phyloP scores from a whole-genome alignment of 1,140 invertebrate species.

The Drosophila cardini region DNA sequence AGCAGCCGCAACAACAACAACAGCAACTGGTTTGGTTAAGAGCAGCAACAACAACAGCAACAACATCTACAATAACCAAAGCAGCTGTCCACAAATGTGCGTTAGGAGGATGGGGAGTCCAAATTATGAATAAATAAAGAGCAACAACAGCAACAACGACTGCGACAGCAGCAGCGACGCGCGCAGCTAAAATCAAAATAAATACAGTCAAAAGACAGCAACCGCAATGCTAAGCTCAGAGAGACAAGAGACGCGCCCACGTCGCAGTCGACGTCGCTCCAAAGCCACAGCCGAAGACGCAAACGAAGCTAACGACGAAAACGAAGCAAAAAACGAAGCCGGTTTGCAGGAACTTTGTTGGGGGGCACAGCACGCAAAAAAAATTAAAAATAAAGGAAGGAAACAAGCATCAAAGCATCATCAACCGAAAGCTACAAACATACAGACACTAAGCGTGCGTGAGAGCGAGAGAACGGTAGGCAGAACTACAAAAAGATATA shows the following conservation, averaged over 20 bases:
- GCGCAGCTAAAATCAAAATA: conserved; percentile 68
- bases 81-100: conserved; percentile 79
- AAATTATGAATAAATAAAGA: conserved; percentile 80
- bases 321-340: conserved; percentile 39
- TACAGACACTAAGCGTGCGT: conserved; percentile 14
- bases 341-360: conserved; percentile 75
- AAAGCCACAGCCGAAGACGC: conserved; percentile 11
- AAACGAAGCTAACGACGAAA: conserved; percentile 19
- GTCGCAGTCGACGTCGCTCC: conserved; percentile 39
- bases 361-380: conserved; percentile 45
- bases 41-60: conserved; percentile 12
- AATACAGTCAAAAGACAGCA: conserved; percentile 59
- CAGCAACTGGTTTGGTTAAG: conserved; percentile 47
- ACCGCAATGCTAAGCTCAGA: conserved; percentile 44
- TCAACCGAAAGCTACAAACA: conserved; percentile 37
- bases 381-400: conserved; percentile 61
- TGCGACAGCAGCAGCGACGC: conserved; percentile 1
- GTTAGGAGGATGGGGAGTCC: conserved; percentile 42
- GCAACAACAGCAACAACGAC: conserved; percentile 17
- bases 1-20: conserved; percentile 40
- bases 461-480: conserved; percentile 20
- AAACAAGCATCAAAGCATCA: conserved; percentile 76
- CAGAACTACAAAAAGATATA: conserved; percentile 48
- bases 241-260: conserved; percentile 68
- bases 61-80: conserved; percentile 18